phyloP scores from a whole-genome alignment of 2,113 vertebrate species.

The Rhinopomastus cyanomelas region DNA sequence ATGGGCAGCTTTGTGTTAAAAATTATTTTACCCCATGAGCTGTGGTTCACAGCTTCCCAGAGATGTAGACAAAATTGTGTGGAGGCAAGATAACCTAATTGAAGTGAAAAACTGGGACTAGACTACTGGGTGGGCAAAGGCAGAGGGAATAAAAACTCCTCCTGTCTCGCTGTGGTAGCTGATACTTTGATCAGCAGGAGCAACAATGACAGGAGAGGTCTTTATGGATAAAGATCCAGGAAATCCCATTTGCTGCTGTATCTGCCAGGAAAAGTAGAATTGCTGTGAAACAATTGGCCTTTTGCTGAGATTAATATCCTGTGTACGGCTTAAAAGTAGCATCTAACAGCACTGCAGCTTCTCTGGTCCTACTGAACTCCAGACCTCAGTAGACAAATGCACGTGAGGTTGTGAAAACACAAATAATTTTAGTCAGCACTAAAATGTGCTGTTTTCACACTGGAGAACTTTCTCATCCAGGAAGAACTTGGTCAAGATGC shows the following conservation, averaged over 20 bases:
- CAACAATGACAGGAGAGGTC: neutral
- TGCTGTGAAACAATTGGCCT: neutral
- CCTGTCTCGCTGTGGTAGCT: neutral
- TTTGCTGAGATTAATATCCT: neutral
- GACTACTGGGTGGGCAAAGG: neutral
- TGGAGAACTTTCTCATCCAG: neutral
- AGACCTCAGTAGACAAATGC: neutral
- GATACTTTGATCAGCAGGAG: neutral
- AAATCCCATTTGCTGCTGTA: neutral
- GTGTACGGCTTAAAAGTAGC: neutral
- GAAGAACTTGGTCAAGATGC: neutral
- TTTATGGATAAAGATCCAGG: neutral
- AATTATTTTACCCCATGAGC: neutral
- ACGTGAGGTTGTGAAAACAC: neutral
- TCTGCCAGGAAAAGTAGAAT: neutral
- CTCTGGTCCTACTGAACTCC: neutral
- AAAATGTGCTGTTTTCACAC: neutral
- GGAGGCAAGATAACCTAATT: neutral
- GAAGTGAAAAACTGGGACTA: neutral
- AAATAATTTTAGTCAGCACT: neutral
- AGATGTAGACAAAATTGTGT: neutral
- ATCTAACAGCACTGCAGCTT: neutral
- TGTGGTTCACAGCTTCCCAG: neutral
- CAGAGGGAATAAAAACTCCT: neutral
- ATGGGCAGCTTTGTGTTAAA: neutral